Evolutionary conservation across 1,140 invertebrate genomes (phyloP).

Genomic region (Cheumatopsyche charites): DNA sequence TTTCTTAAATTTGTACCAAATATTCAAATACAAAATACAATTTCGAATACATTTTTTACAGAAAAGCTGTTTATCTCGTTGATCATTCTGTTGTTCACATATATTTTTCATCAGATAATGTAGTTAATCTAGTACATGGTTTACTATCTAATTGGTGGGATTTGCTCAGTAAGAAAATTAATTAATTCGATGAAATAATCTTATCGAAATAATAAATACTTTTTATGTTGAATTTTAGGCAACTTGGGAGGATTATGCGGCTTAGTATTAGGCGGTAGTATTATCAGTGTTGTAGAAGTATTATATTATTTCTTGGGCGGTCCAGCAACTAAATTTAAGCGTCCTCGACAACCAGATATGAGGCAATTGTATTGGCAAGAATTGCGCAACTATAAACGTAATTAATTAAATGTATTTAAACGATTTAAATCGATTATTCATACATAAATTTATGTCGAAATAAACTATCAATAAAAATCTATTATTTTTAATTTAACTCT

Average conservation of each 20-base stretch:
- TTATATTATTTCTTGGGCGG: slow-evolving; percentile 61
- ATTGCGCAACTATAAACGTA: slow-evolving; percentile 30
- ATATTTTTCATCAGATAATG: slow-evolving; percentile 56
- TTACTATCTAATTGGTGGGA: slow-evolving; percentile 61
- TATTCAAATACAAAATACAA: not conserved
- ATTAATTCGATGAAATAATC: too few species aligned
- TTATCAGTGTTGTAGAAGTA: slow-evolving; percentile 65
- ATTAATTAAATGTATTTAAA: slow-evolving; percentile 31
- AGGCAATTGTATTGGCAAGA: slow-evolving; percentile 44
- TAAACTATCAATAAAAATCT: too few species aligned
- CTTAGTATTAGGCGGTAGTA: slow-evolving; percentile 67
- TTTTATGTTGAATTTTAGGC: slow-evolving; percentile 54
- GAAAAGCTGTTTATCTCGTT: slow-evolving; percentile 55
- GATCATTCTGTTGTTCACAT: slow-evolving; percentile 58
- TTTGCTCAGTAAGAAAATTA: slow-evolving; percentile 61
- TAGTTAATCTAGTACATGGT: slow-evolving; percentile 57
- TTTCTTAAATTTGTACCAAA: not conserved
- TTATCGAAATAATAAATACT: slow-evolving; percentile 3
- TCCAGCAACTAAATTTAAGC: slow-evolving; percentile 41
- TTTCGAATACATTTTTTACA: slow-evolving; percentile 47
- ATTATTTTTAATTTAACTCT: slow-evolving; percentile 29
- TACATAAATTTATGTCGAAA: too few species aligned
- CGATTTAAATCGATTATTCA: too few species aligned
- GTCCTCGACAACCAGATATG: slow-evolving; percentile 16
- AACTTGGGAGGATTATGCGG: slow-evolving; percentile 68